A percentile compares a stretch with the other conserved stretches of the same genome.
Evolutionary conservation across 1,140 invertebrate genomes (phyloP).

Genomic region (Phymastichus coffea): DNA sequence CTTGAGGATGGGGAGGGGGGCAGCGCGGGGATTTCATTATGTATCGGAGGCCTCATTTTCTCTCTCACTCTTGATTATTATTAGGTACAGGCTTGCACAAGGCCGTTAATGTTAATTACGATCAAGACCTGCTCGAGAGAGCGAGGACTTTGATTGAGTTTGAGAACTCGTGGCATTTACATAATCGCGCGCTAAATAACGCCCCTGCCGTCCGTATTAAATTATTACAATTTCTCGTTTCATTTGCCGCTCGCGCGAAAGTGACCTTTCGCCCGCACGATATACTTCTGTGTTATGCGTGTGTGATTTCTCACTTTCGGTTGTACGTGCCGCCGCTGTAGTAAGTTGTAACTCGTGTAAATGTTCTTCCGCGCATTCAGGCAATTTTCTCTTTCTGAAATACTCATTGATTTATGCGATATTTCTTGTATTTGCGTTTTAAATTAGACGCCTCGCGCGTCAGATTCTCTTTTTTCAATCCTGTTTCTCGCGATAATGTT

Average conservation of each 20-base stretch:
- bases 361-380: neutral
- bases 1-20: neutral
- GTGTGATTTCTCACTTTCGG: no score
- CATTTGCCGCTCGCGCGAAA: no score
- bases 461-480: no score
- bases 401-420: neutral
- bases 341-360: no score
- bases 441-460: neutral
- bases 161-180: constrained; percentile 21
- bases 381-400: neutral
- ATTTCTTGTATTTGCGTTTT: neutral
- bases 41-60: no score
- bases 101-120: constrained; percentile 9
- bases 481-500: neutral
- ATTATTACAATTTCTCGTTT: no score
- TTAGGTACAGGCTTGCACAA: no score
- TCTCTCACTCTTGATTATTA: no score
- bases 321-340: no score
- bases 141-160: constrained; percentile 21
- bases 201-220: neutral
- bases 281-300: no score
- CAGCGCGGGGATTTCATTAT: neutral
- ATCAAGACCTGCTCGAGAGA: neutral
- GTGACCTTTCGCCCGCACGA: no score
- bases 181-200: constrained; percentile 16